A percentile compares a stretch with the other conserved stretches of the same genome.
Evolutionary conservation across 2,888 invertebrate genomes (phyloP).

Genomic region (Holacanthella duospinosa): DNA sequence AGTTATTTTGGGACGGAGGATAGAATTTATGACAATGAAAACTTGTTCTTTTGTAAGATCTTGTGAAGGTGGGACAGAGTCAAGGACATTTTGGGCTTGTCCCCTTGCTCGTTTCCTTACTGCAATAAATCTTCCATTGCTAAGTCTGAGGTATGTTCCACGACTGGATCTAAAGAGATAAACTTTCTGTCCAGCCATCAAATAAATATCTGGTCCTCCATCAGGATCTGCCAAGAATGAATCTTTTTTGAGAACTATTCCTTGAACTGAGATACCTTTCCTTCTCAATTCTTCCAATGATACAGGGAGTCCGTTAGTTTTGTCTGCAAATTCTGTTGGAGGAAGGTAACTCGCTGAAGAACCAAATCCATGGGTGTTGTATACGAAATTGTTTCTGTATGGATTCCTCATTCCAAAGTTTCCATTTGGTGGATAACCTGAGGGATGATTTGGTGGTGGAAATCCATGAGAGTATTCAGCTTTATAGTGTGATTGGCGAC

Average conservation of each 20-base stretch:
- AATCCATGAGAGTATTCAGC: conserved; percentile 10
- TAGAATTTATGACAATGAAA: conserved; percentile 24
- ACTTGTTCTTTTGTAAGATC: conserved; percentile 29
- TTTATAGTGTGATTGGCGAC: conserved; percentile 38
- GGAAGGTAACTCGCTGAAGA: not conserved
- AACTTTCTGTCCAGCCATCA: conserved; percentile 88
- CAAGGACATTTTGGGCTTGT: conserved; percentile 10
- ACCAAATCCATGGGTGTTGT: no score
- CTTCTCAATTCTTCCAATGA: conserved; percentile 16
- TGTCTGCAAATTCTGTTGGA: not conserved
- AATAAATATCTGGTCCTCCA: conserved; percentile 30
- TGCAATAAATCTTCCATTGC: conserved; percentile 88
- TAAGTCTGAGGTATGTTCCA: conserved; percentile 89
- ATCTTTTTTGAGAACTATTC: conserved; percentile 29
- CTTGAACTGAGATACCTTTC: conserved; percentile 22
- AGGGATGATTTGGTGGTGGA: not conserved
- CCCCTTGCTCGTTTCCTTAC: conserved; percentile 44
- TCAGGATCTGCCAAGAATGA: conserved; percentile 28
- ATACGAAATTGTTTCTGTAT: not conserved
- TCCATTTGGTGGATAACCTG: not conserved
- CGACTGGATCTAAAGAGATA: conserved; percentile 89
- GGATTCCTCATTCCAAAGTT: not conserved
- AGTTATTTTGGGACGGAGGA: conserved; percentile 13
- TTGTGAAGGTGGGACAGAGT: conserved; percentile 13
- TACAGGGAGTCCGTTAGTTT: not conserved